Conservation (phyloP, 2,888 invertebrate genomes). For the Ennomos erosarius region DNA sequence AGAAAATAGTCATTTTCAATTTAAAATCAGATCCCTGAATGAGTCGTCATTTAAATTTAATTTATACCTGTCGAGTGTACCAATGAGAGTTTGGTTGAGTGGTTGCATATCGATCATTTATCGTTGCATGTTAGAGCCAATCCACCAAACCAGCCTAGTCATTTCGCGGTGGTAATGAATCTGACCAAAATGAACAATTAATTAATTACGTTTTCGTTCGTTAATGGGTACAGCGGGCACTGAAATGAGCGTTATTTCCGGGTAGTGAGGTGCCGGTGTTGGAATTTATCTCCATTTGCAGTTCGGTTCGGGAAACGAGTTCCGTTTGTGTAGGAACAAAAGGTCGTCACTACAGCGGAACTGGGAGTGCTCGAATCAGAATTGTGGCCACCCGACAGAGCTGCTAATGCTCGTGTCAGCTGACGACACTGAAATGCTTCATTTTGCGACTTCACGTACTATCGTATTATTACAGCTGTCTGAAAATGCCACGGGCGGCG, state of each 20-base stretch:
- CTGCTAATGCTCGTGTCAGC: conserved; percentile 58
- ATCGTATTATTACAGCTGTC: conserved; percentile 34
- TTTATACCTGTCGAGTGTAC: conserved; percentile 21
- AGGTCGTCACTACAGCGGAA: conserved; percentile 62
- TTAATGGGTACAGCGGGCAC: conserved; percentile 57
- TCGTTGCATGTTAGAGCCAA: conserved; percentile 47
- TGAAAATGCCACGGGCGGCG: conserved; percentile 5
- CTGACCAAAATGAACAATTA: conserved; percentile 59
- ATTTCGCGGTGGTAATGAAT: conserved; percentile 58
- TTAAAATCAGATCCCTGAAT: conserved; percentile 20
- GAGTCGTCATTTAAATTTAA: conserved; percentile 22
- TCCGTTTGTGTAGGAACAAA: conserved; percentile 67
- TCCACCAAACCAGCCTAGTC: conserved; percentile 48
- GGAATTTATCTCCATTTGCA: conserved; percentile 69
- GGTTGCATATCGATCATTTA: conserved; percentile 42
- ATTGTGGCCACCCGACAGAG: conserved; percentile 57
- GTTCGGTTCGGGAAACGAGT: conserved; percentile 65
- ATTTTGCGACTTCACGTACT: conserved; percentile 42
- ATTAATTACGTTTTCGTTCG: conserved; percentile 67
- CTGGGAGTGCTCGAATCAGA: conserved; percentile 70
- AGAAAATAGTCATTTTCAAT: conserved; percentile 16
- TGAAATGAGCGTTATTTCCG: conserved; percentile 64
- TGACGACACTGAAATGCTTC: conserved; percentile 50
- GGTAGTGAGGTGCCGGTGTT: conserved; percentile 50
- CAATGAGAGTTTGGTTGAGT: conserved; percentile 21